Conservation (phyloP, 2,888 invertebrate genomes). For the Notodonta ziczac region DNA sequence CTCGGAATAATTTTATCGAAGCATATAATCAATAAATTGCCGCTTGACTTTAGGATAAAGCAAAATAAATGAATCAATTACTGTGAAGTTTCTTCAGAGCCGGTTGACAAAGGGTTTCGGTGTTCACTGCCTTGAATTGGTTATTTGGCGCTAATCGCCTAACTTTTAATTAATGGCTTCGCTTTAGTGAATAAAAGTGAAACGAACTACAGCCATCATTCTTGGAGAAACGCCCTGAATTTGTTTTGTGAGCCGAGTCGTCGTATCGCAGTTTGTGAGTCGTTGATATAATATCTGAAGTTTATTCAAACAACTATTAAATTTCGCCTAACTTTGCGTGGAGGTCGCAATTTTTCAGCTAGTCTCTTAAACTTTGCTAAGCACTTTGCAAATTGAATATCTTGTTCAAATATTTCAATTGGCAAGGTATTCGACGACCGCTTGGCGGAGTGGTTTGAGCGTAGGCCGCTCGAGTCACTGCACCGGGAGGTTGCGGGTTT, state of each 20-base stretch:
- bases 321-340: background rate
- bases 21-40: slow-evolving; percentile 54
- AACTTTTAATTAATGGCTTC: slow-evolving; percentile 72
- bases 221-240: slow-evolving; percentile 21
- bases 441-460: too few species aligned
- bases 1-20: slow-evolving; percentile 19
- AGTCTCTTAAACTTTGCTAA: background rate
- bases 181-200: slow-evolving; percentile 59
- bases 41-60: slow-evolving; percentile 48
- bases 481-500: too few species aligned
- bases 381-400: background rate
- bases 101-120: slow-evolving; percentile 58
- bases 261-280: slow-evolving; percentile 2
- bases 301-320: slow-evolving; percentile 1
- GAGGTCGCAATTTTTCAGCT: background rate
- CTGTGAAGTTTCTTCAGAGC: slow-evolving; percentile 46
- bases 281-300: slow-evolving; percentile 1
- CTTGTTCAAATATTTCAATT: background rate
- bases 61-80: slow-evolving; percentile 63
- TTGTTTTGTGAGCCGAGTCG: slow-evolving; percentile 8
- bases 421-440: background rate
- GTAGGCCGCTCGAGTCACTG: too few species aligned
- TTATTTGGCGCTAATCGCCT: slow-evolving; percentile 67
- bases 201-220: slow-evolving; percentile 41
- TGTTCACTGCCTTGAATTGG: slow-evolving; percentile 54